Evolutionary conservation across 1,140 invertebrate genomes (phyloP).

Genomic region (Augochlora pura): DNA sequence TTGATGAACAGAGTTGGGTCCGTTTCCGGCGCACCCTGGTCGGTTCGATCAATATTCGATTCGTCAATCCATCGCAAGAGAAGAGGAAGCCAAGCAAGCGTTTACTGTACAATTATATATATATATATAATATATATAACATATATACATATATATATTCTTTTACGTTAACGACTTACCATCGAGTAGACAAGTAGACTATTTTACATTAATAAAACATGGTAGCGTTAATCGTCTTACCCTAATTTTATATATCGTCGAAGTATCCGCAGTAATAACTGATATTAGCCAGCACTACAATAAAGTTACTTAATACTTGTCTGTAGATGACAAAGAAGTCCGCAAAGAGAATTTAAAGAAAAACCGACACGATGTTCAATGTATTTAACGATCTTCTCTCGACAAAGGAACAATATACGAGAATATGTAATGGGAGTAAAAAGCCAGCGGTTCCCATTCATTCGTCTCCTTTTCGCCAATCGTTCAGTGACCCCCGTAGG

Average conservation of each 20-base stretch:
- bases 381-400: conserved; percentile 71
- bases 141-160: conserved; percentile 48
- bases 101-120: conserved; percentile 68
- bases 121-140: background rate
- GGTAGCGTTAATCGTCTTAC: conserved; percentile 69
- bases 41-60: background rate
- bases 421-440: conserved; percentile 50
- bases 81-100: conserved; percentile 57
- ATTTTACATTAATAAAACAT: conserved; percentile 73
- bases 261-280: conserved; percentile 68
- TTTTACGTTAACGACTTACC: conserved; percentile 68
- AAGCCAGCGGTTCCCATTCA: conserved; percentile 16
- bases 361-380: conserved; percentile 74
- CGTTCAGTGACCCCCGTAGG: background rate
- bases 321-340: conserved; percentile 60
- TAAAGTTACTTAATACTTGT: conserved; percentile 68
- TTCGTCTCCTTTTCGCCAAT: conserved; percentile 37
- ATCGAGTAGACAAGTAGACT: conserved; percentile 68
- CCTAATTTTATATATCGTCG: conserved; percentile 75
- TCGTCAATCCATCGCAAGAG: conserved; percentile 18
- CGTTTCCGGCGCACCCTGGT: background rate
- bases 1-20: background rate
- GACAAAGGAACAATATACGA: conserved; percentile 68
- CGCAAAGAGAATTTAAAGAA: conserved; percentile 60
- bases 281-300: conserved; percentile 71